These are phyloP conservation scores for Epinephelus cyanopodus DNA, from an alignment of 2,113 vertebrate genomes.

Conservation along the genomic window DNA sequence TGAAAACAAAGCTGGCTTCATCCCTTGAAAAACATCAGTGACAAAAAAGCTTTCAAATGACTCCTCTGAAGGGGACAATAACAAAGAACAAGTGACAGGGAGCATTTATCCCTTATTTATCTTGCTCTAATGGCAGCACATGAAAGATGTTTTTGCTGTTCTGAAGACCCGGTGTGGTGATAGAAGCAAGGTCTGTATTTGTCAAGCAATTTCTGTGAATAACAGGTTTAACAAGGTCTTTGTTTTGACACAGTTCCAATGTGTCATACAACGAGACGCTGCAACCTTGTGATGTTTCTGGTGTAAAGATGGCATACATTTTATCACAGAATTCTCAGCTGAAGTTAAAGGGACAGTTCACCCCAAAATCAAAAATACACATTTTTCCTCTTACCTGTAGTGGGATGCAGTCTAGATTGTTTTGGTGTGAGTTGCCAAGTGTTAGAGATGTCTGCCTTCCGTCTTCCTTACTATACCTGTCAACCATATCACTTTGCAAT, in stretches of 20 bases:
- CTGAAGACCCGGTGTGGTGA: slow-evolving; percentile 3
- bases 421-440: too few relatives aligned
- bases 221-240: slow-evolving; percentile 25
- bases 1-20: slow-evolving; percentile 61
- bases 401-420: too few relatives aligned
- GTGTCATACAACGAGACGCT: not conserved
- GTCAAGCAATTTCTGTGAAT: slow-evolving; percentile 41
- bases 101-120: slow-evolving; percentile 50
- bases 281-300: not conserved
- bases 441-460: too few relatives aligned
- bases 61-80: slow-evolving; percentile 42
- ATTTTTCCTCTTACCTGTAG: too few relatives aligned
- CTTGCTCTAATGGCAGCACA: slow-evolving; percentile 27
- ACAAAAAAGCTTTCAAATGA: slow-evolving; percentile 52
- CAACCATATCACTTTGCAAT: too few relatives aligned
- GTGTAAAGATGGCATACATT: not conserved
- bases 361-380: too few relatives aligned
- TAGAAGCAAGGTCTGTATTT: slow-evolving; percentile 25
- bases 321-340: not conserved
- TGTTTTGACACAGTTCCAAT: slow-evolving; percentile 7
- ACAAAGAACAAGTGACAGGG: slow-evolving; percentile 49
- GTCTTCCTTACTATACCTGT: too few relatives aligned
- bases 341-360: not conserved
- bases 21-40: slow-evolving; percentile 35
- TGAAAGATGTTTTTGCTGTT: slow-evolving; percentile 34